Evolutionary conservation across 2,797 vertebrate species (phyloP), one percentile per base, ranked within the genome.

Genomic region (Alcedo atthis): DNA sequence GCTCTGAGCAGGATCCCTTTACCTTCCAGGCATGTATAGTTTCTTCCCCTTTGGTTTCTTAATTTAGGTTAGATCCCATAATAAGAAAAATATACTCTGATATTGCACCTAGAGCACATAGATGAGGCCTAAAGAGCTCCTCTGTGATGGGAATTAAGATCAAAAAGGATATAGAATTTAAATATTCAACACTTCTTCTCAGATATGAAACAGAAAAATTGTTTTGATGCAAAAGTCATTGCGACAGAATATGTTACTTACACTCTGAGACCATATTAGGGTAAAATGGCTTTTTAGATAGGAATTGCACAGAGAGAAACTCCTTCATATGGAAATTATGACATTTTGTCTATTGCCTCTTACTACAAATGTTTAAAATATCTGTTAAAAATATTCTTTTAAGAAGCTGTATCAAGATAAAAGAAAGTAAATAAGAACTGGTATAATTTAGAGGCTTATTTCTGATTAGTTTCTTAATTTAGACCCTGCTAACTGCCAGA

Each of bases 301-400:
- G 85, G 75, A 93, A 79, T 92, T 86, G 22, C 78, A 85, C 81
- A n/a, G 62, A 68, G 40, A 81, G 73, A 91, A 92, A 85, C 79
- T 90, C 77, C 95, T 97, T 95, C 95, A 89, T 92, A 91, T 92
- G 91, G 94, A 95, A 97, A 95, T 95, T 53, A 89, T 96, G 92
- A 91, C 94, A 94, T 92, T 94, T 95, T 92, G 76, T 84, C 85
- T 94, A 85, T 94, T 95, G 83, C 92, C 76, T 91, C 83, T 94
- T 96, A 89, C 89, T 90, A 95, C 86, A 83, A 92, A 88, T 80
- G 75, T 88, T 93, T 95, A 88, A 92, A 85, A 89, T 62, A 76
- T 80, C 83, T 64, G 61, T 80, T 90, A 82, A 88, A 95, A 92
- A 88, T 80, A 90, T 43, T 84, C 54, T 90, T 92, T 84, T 85